These are phyloP conservation scores for Belgica antarctica DNA, from an alignment of 2,888 invertebrate species.

Conservation along the genomic window DNA sequence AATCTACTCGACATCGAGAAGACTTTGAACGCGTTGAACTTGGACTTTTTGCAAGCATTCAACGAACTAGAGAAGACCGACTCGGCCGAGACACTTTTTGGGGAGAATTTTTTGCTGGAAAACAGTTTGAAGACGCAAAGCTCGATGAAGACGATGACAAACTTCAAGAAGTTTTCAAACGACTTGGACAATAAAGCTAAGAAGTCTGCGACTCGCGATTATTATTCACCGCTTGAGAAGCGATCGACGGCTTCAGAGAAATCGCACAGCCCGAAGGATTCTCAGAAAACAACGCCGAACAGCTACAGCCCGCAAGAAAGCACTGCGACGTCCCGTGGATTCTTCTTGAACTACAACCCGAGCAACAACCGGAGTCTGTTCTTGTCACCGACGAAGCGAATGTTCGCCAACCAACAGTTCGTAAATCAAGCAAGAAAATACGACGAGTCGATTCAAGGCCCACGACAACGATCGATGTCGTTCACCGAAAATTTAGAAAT, in stretches of 20 bases:
- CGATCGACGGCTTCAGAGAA: conserved; percentile 32
- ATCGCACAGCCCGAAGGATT: conserved; percentile 29
- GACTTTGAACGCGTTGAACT: conserved; percentile 54
- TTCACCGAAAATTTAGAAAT: conserved; percentile 56
- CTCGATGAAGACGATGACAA: not conserved
- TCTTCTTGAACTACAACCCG: conserved; percentile 30
- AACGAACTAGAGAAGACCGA: conserved; percentile 55
- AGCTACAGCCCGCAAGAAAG: conserved; percentile 38
- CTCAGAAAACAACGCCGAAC: conserved; percentile 30
- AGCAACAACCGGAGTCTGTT: conserved; percentile 10
- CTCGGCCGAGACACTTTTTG: conserved; percentile 54
- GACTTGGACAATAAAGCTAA: conserved; percentile 41
- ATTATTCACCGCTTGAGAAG: conserved; percentile 40
- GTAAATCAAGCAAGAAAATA: conserved; percentile 37
- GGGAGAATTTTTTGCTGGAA: conserved; percentile 46
- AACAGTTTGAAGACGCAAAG: conserved; percentile 34
- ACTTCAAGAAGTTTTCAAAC: conserved; percentile 28
- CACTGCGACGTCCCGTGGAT: not conserved
- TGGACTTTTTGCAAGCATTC: conserved; percentile 55
- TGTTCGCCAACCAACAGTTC: conserved; percentile 46
- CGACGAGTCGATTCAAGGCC: conserved; percentile 15
- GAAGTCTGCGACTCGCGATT: conserved; percentile 39
- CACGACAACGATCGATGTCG: conserved; percentile 57
- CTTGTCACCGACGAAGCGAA: conserved; percentile 47
- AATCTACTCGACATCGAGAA: conserved; percentile 55